A percentile compares a stretch with the other conserved stretches of the same genome.
phyloP scores from a whole-genome alignment of 2,113 vertebrate species.

The Tautogolabrus adspersus region DNA sequence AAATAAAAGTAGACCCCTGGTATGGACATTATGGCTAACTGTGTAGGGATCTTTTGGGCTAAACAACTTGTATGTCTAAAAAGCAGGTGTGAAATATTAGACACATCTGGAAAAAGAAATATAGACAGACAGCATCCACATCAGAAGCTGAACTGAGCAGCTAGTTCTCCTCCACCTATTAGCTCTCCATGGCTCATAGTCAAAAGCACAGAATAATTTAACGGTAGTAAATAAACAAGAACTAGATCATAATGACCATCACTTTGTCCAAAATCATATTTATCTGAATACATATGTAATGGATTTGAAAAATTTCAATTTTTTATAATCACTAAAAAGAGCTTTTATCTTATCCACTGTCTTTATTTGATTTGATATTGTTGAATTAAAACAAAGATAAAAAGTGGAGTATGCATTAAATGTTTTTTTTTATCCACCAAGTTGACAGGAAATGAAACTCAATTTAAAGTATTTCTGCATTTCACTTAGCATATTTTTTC shows the following conservation, averaged over 20 bases:
- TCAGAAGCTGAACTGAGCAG: conserved; percentile 3
- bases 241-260: not conserved
- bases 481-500: too few relatives aligned
- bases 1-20: too few relatives aligned
- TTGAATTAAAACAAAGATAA: not conserved
- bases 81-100: not conserved
- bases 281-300: not conserved
- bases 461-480: too few relatives aligned
- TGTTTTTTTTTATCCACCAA: too few relatives aligned
- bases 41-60: too few relatives aligned
- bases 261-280: not conserved
- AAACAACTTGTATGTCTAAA: not conserved
- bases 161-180: conserved; percentile 7
- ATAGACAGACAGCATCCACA: conserved; percentile 5
- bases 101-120: not conserved
- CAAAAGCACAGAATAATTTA: conserved; percentile 34
- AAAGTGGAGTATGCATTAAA: not conserved
- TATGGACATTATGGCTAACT: too few relatives aligned
- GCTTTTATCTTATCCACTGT: too few relatives aligned
- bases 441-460: too few relatives aligned
- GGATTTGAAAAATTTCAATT: not conserved
- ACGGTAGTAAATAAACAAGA: not conserved
- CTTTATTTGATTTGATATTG: not conserved
- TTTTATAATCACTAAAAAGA: not conserved
- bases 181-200: not conserved